Conservation (phyloP, 2,113 vertebrate genomes). For the Narcine bancroftii region DNA sequence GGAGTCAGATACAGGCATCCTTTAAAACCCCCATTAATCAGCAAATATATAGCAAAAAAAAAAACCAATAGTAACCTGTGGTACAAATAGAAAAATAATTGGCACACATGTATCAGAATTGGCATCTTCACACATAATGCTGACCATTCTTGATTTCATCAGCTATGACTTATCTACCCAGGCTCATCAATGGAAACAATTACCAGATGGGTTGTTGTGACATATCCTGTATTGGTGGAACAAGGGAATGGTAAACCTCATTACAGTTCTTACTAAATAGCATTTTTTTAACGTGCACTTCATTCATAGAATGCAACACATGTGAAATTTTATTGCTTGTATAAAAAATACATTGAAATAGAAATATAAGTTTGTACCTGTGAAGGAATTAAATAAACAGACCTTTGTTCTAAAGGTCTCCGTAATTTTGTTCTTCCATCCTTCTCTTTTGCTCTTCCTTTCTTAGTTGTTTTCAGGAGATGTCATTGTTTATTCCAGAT, state of each 20-base stretch:
- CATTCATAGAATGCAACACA: slow-evolving; percentile 36
- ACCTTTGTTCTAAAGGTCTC: background rate
- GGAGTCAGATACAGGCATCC: background rate
- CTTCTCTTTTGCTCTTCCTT: background rate
- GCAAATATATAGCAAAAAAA: background rate
- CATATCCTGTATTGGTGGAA: background rate
- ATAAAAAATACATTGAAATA: slow-evolving; percentile 33
- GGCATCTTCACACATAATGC: slow-evolving; percentile 19
- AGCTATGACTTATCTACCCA: background rate
- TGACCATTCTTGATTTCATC: background rate
- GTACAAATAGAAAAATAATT: slow-evolving; percentile 7
- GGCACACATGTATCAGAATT: background rate
- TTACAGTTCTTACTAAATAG: slow-evolving; percentile 31
- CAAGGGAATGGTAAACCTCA: background rate
- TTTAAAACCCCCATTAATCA: background rate
- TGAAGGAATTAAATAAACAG: slow-evolving; percentile 32
- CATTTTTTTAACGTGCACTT: slow-evolving; percentile 26
- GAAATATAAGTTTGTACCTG: slow-evolving; percentile 30
- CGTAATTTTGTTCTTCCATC: background rate
- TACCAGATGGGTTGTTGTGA: background rate
- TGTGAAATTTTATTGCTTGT: slow-evolving; percentile 35
- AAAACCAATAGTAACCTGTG: slow-evolving; percentile 2
- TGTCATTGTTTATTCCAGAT: slow-evolving; percentile 12
- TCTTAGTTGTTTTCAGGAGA: slow-evolving; percentile 2
- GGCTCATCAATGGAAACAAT: slow-evolving; percentile 19